Conservation (phyloP, 2,888 invertebrate species). For the Galeopsomyia nigrocyanea region DNA sequence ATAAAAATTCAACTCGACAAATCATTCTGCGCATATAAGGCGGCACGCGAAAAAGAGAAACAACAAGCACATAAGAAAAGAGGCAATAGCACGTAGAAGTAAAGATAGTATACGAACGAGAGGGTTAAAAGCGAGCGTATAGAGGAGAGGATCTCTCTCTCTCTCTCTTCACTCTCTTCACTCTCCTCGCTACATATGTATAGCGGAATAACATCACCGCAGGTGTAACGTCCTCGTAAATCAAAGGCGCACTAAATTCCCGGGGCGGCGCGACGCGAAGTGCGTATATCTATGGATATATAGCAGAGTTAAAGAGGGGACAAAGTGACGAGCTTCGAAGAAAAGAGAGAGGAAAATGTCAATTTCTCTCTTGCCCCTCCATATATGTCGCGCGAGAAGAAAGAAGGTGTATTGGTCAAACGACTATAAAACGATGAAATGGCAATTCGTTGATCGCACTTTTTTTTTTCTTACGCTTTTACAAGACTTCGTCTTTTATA, state of each 20-base stretch:
- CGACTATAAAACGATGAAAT: constrained; percentile 52
- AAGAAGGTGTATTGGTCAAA: constrained; percentile 24
- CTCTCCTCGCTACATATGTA: constrained; percentile 33
- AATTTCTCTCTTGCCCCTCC: constrained; percentile 1
- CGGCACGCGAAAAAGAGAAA: too few species aligned
- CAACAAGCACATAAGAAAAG: too few species aligned
- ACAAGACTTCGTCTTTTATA: too few species aligned
- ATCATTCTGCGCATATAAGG: too few species aligned
- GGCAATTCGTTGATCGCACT: constrained; percentile 49
- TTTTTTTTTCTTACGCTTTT: too few species aligned
- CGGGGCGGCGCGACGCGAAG: constrained; percentile 51
- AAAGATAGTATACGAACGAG: too few species aligned
- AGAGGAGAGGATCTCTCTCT: not conserved
- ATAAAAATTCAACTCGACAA: too few species aligned
- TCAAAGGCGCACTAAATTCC: constrained; percentile 56
- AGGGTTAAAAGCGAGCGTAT: not conserved
- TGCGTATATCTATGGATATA: constrained; percentile 51
- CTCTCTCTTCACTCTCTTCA: too few species aligned
- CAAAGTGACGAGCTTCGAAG: too few species aligned
- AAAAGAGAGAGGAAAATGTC: constrained; percentile 28
- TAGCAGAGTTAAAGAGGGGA: constrained; percentile 39
- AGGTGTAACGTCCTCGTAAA: constrained; percentile 59
- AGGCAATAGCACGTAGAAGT: too few species aligned
- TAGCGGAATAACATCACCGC: constrained; percentile 46
- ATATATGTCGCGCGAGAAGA: not conserved